Evolutionary conservation across 2,888 invertebrate species (phyloP).

Genomic region (Thera obeliscata): DNA sequence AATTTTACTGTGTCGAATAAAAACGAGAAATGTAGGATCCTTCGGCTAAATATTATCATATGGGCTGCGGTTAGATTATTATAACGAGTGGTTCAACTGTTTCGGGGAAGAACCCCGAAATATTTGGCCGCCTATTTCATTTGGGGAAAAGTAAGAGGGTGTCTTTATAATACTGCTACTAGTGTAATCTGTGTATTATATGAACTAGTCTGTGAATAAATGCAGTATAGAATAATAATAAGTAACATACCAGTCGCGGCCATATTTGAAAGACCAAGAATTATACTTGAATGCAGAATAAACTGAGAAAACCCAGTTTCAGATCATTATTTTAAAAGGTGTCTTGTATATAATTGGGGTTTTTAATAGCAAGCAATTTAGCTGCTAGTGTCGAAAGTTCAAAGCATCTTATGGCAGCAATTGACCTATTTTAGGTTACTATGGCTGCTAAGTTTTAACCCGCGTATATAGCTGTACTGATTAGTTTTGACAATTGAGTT

Average conservation of each 20-base stretch:
- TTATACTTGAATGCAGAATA: background rate
- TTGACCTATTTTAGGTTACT: constrained; percentile 37
- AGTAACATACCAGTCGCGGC: no score
- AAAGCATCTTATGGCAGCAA: constrained; percentile 24
- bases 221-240: background rate
- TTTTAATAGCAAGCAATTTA: constrained; percentile 21
- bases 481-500: no score
- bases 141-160: constrained; percentile 26
- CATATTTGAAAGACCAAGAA: background rate
- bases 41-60: constrained; percentile 45
- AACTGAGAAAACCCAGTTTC: background rate
- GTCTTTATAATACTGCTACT: constrained; percentile 1
- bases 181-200: constrained; percentile 5
- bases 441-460: no score
- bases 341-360: constrained; percentile 5
- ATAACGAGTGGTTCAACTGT: constrained; percentile 40
- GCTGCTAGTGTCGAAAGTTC: constrained; percentile 12
- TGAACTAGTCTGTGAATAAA: no score
- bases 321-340: background rate
- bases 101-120: constrained; percentile 34
- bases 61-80: constrained; percentile 41
- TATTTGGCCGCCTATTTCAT: constrained; percentile 36
- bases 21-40: constrained; percentile 43
- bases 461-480: no score
- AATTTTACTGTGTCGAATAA: constrained; percentile 45